These are phyloP conservation scores for Rugalucina vietnamica DNA, from an alignment of 2,888 invertebrate genomes.

Conservation along the genomic window DNA sequence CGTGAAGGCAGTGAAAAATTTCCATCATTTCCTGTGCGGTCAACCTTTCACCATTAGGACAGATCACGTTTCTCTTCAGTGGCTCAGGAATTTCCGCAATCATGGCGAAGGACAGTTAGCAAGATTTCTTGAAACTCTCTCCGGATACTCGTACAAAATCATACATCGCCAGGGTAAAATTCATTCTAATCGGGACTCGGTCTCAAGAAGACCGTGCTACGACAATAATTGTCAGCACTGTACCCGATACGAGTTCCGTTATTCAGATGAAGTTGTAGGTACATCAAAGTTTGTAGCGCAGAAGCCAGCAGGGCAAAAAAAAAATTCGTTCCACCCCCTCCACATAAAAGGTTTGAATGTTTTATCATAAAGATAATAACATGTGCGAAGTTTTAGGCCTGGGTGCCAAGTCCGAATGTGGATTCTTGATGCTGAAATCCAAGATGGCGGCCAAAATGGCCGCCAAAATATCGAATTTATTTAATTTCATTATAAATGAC, in stretches of 20 bases:
- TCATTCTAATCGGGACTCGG: not conserved
- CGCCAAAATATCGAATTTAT: not conserved
- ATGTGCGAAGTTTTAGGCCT: not conserved
- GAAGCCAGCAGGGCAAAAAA: no score
- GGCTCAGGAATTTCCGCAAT: not conserved
- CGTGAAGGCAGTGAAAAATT: not conserved
- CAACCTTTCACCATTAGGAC: no score
- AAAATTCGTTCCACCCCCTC: not conserved
- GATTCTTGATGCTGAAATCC: not conserved
- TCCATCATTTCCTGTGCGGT: not conserved
- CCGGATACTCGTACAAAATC: not conserved
- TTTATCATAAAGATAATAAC: not conserved
- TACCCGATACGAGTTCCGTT: not conserved
- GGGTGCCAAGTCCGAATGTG: not conserved
- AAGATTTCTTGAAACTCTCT: not conserved
- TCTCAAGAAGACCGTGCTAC: not conserved
- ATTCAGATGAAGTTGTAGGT: not conserved
- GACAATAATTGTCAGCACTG: not conserved
- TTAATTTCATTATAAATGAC: not conserved
- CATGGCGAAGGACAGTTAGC: constrained; percentile 1
- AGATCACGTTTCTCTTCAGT: not conserved
- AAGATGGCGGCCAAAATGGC: not conserved
- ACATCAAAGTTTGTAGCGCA: not conserved
- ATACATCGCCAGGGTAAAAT: not conserved
- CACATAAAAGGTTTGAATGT: not conserved